Percentiles rank a stretch among this genome's conserved stretches.
Evolutionary conservation across 2,888 invertebrate genomes (phyloP).

Genomic region (Dryomyza anilis): DNA sequence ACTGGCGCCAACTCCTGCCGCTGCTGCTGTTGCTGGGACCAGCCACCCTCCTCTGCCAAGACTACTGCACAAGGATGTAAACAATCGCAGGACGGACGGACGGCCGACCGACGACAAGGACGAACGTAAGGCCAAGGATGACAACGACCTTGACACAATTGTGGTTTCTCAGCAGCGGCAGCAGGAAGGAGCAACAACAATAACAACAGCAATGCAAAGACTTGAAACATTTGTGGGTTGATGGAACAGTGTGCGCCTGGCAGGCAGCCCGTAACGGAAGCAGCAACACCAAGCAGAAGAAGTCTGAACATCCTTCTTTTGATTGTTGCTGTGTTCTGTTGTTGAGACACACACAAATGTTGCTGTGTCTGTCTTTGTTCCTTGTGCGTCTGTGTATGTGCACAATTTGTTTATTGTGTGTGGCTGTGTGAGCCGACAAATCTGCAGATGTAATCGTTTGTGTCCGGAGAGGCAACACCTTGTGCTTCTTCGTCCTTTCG

Average conservation of each 20-base stretch:
- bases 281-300: neutral
- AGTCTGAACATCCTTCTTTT: slow-evolving; percentile 8
- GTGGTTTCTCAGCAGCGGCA: slow-evolving; percentile 15
- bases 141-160: slow-evolving; percentile 36
- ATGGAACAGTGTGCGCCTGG: too few species aligned
- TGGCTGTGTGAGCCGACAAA: too few species aligned
- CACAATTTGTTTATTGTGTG: too few species aligned
- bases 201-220: slow-evolving; percentile 3
- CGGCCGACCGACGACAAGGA: neutral
- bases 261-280: neutral
- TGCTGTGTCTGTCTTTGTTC: too few species aligned
- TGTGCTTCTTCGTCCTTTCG: too few species aligned
- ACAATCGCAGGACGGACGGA: neutral
- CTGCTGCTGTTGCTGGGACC: neutral
- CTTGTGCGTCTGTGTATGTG: too few species aligned
- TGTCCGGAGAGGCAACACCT: too few species aligned
- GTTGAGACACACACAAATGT: too few species aligned
- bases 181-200: slow-evolving; percentile 10
- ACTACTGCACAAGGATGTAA: slow-evolving; percentile 5
- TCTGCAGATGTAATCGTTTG: too few species aligned
- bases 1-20: neutral
- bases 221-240: too few species aligned
- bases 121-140: slow-evolving; percentile 19
- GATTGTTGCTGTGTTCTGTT: neutral
- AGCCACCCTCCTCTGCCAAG: neutral